Evolutionary conservation across 1,140 invertebrate species (phyloP), one percentile per base, ranked within the genome.

Genomic region (Hypothenemus hampei): DNA sequence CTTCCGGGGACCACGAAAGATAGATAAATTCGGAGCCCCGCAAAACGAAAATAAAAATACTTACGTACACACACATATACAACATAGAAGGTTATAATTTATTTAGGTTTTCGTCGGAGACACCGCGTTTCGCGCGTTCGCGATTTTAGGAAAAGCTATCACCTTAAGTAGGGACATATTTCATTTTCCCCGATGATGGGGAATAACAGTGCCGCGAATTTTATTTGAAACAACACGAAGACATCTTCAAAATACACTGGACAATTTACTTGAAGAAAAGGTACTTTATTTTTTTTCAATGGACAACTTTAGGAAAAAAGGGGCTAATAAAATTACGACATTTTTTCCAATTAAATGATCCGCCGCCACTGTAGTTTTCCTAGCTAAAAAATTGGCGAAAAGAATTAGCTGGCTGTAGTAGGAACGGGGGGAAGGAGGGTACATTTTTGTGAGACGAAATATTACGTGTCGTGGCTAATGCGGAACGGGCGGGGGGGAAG

Each of bases 91-190:
- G 43, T 47, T 48, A 62, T 62, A 62, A 62, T 62, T 62, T 62
- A 62, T 63, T 63, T 63, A 63, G 57, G 61, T 61, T 63, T 59
- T 54, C 57, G 45, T 54, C 51, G 61, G 60, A 56, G 64, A 65
- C 61, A 63, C 57, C 64, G 62, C 60, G 47, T 56, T 48, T 56
- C 53, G 44, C 44, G 53, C 53, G 53, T 56, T 56, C 26, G 55
- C 65, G 65, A 67, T 64, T 67, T 67, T 67, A 67, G 64, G 65
- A 65, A 67, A 67, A 67, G 65, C 65, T 58, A 67, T 67, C 65
- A 65, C 62, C 65, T 65, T 67, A 67, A 67, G 65, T 67, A 67
- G 60, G 62, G 60, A 65, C 55, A 67, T 67, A 67, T 67, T 65
- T 67, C 65, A 67, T 67, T 64, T 65, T 61, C 58, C n/a, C n/a